Percentiles rank a stretch among this genome's conserved stretches.
phyloP scores from a whole-genome alignment of 2,113 vertebrate species.

The Tragulus kanchil region DNA sequence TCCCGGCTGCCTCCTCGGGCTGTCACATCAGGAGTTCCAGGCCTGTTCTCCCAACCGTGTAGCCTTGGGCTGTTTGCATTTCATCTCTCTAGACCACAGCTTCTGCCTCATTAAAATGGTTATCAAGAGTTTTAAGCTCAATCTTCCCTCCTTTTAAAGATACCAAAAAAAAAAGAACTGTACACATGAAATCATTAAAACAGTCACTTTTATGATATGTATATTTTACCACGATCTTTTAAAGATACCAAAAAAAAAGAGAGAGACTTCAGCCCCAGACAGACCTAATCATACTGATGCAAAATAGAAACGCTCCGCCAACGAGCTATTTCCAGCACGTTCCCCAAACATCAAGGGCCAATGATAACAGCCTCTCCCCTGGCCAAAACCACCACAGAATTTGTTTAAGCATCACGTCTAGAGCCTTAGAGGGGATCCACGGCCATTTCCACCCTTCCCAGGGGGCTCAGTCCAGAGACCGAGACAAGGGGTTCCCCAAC shows the following conservation, averaged over 20 bases:
- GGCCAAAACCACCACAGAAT: neutral
- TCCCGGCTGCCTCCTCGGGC: neutral
- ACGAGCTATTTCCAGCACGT: neutral
- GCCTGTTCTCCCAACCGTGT: rapidly evolving
- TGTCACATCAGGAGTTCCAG: no score
- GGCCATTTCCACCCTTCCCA: neutral
- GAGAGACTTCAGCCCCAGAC: neutral
- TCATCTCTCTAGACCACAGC: neutral
- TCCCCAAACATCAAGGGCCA: neutral
- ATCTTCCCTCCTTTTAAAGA: no score
- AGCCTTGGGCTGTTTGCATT: neutral
- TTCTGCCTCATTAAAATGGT: neutral
- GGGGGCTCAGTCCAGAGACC: neutral
- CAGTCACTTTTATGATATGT: neutral
- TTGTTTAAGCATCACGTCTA: neutral
- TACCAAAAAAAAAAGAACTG: no score
- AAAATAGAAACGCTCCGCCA: neutral
- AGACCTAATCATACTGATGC: neutral
- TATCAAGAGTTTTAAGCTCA: neutral
- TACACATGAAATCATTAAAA: neutral
- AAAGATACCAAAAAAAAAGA: neutral
- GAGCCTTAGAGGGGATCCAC: neutral
- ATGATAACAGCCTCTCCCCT: neutral
- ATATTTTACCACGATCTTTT: neutral
- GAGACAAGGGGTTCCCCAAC: neutral